Evolutionary conservation across 2,888 invertebrate genomes (phyloP), one percentile per base, ranked within the genome.

Genomic region (Exocentrus adspersus): DNA sequence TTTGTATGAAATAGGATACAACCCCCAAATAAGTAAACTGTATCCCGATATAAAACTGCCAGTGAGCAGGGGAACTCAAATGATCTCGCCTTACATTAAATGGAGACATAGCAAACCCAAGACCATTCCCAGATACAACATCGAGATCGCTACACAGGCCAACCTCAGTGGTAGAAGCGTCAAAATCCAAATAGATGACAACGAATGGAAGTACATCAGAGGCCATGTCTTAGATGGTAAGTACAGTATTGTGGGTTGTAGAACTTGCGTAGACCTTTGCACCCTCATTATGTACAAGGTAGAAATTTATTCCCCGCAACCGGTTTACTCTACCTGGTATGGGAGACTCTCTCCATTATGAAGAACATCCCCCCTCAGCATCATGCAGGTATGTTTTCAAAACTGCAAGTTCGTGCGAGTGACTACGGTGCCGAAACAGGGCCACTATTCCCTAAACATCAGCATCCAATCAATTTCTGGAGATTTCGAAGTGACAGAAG

Each of bases 21-120:
- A 92, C 74, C 88, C 93, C 1, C 86, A 90, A 62, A 81, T 95
- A 2, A 86, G 90, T 0, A 88, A 89, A 60, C 84, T 97, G 43
- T 95, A 94, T 81, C 92, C 94, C 0, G 80, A 85, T 14, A 84
- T 94, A 0, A 77, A 87, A 45, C 94, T 88, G 81, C 97, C 97
- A 0, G 96, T 97, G 1, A 91, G 94, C 0, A 87, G 90, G 42
- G 74, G 69, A 6, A 74, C 74, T n/a, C 65, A 68, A 7, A 72
- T 72, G 71, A 69, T 74, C 10, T 87, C 93, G 0, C 91, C 93
- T 3, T 83, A 92, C 1, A 87, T 97, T 12, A 88, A 88, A 66
- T 97, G 96, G 95, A 93, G 96, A 72, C 96, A 97, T 75, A 86
- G 87, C 16, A 88, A 89, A 64, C 89, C 91, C 67, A 92, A 92